Base-by-base conservation (phyloP, 30 jellyfish, hydroid and myxozoan species). In the Haliclystus octoradiatus region DNA sequence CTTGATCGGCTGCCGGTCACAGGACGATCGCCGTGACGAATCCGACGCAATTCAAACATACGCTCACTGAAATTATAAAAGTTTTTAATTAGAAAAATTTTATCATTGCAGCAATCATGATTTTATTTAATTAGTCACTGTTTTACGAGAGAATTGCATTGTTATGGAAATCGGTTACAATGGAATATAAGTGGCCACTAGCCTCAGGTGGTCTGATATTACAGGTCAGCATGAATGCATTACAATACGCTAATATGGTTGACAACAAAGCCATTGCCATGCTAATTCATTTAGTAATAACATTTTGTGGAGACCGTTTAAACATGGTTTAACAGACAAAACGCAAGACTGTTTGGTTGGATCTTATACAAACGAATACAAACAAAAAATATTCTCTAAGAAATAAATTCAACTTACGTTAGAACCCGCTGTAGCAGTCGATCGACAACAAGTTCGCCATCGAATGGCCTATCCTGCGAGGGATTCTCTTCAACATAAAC, bases 1-100 rank as follows among this genome's bases (percentile, higher is more conserved):
- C 96, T 70, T 26, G 96, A 82, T 70, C 67, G 52, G 28, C 94
- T 64, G 2, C 94, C 94, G 40, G 96, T 78, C 35, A 80, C 94
- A 26, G 89, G 80, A 26, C 96, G 64, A 34, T 88, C 79, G 13
- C 83, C 79, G 49, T 65, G 84, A 49, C 79, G 96, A 50, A 86
- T 73, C 31, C 80, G 77, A 32, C 79, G 31, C 29, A 86, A 74
- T 66, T 86, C 96, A 35, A 76, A 67, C 13, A 78, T 52, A 47
- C 96, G 30, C 50, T 86, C 96, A 26, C 96, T 86, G 72, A 50
- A 70, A 70, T 13, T 23, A 40, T 40, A 5, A 40, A 9, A 40
- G 57, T 5, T 19, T 9, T 40, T 19, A 40, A 19, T 5, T 5
- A 5, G 57, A 19, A 40, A 40, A 40, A 40, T 40, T 40, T 40